phyloP scores from a whole-genome alignment of 2,113 vertebrate species.

The Gasterosteus aculeatus region DNA sequence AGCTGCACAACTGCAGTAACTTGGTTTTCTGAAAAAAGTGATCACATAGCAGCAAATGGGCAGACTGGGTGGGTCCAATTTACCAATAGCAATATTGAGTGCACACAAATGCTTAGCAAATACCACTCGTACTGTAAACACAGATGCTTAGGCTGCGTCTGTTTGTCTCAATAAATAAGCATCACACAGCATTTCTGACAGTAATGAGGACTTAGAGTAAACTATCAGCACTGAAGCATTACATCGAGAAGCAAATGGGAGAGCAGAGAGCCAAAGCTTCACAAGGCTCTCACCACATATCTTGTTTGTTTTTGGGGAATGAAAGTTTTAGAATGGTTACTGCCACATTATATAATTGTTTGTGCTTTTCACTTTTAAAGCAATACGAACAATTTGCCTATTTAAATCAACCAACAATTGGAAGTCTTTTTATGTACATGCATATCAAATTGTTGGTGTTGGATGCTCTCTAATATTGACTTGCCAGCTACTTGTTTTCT shows the following conservation, averaged over 20 bases:
- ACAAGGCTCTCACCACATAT: neutral
- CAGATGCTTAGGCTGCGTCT: conserved; percentile 6
- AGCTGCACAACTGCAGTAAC: conserved; percentile 47
- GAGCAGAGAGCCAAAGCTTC: conserved; percentile 1
- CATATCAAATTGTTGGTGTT: too few species aligned
- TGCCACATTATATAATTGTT: neutral
- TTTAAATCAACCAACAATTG: neutral
- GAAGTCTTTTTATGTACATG: neutral
- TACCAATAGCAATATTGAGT: neutral
- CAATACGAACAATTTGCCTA: neutral
- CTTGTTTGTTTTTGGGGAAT: neutral
- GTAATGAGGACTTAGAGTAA: conserved; percentile 69
- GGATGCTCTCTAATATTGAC: neutral
- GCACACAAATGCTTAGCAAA: neutral
- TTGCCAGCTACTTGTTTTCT: too few species aligned
- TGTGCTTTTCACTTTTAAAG: neutral
- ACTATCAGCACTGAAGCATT: conserved; percentile 50
- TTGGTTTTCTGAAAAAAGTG: conserved; percentile 51
- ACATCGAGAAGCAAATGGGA: conserved; percentile 36
- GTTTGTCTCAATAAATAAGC: conserved; percentile 34
- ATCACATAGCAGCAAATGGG: conserved; percentile 26
- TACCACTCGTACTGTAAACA: conserved; percentile 18
- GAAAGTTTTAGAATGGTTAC: neutral
- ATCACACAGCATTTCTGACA: conserved; percentile 50
- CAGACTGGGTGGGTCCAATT: conserved; percentile 7